Base-by-base conservation (phyloP, 2,888 invertebrate species). In the Stenodera caucasica region DNA sequence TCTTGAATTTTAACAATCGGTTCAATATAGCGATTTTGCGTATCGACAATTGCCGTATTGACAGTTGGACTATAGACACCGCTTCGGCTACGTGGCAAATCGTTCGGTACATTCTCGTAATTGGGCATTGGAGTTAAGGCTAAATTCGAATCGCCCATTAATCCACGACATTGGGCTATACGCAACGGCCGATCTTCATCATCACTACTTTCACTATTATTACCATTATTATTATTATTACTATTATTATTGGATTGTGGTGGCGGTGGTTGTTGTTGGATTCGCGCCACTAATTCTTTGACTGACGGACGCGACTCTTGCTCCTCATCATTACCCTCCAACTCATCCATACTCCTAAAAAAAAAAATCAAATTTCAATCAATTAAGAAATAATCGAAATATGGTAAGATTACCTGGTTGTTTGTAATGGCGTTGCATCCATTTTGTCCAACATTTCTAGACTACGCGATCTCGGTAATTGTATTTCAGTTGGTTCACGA, bases 401-500 rank as follows among this genome's bases (percentile, higher is more conserved):
- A n/a, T n/a, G n/a, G n/a, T n/a, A n/a, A n/a, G n/a, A n/a, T n/a
- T 68, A 78, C 79, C 79, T 77, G 21, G 79, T 75, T 5, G 73
- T 62, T 63, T 77, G 77, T 53, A 79, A 50, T 18, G 70, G 74
- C 0, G 71, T 69, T 53, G 72, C 70, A 26, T 75, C 75, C 35
- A 69, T 67, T 33, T 81, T 82, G 71, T 88, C 86, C 33, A 90
- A 74, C 62, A 91, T 76, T 75, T 92, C 91, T 69, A 91, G 80
- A 67, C 91, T 91, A 67, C 88, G 85, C 0, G 90, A 89, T 53
- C 91, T 81, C 49, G 88, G 86, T 32, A 89, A 75, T 0, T 86
- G 85, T 32, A 85, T 83, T 60, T 85, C 83, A n/a, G n/a, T n/a
- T 37, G 83, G 77, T 7, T 83, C 82, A 6, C 84, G 83, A 70